Evolutionary conservation across 2,113 vertebrate species (phyloP).

Genomic region (Burhinus bistriatus): DNA sequence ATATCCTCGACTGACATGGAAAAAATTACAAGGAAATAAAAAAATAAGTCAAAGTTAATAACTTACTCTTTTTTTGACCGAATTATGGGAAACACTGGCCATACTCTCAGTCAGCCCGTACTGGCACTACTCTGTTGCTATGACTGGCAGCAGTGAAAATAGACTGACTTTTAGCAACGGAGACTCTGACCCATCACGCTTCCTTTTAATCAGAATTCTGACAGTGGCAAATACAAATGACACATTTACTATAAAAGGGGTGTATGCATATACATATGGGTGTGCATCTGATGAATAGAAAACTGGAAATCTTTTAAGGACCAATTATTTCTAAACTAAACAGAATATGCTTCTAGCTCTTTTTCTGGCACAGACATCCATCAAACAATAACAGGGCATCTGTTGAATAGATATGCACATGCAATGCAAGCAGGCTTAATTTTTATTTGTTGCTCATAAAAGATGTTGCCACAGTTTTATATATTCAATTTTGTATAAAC

Average conservation of each 20-base stretch:
- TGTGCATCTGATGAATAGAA: background rate
- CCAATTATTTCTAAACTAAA: slow-evolving; percentile 41
- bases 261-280: background rate
- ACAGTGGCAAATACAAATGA: background rate
- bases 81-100: background rate
- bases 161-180: background rate
- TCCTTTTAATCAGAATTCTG: background rate
- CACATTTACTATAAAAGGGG: background rate
- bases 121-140: background rate
- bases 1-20: background rate
- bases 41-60: background rate
- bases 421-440: slow-evolving; percentile 18
- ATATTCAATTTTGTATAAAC: slow-evolving; percentile 47
- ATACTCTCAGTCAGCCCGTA: fast-evolving
- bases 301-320: slow-evolving; percentile 24
- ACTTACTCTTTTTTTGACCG: background rate
- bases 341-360: slow-evolving; percentile 27
- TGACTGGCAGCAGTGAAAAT: background rate
- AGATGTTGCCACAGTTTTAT: slow-evolving; percentile 25
- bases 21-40: background rate
- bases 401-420: slow-evolving; percentile 40
- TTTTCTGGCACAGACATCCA: slow-evolving; percentile 35
- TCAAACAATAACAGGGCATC: slow-evolving; percentile 56
- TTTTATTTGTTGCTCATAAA: slow-evolving; percentile 56
- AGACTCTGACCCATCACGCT: background rate